Percentiles rank a stretch among this genome's conserved stretches.
These are phyloP conservation scores for Nipponacmea schrenckii DNA, from an alignment of 2,888 invertebrate genomes.

Conservation along the genomic window DNA sequence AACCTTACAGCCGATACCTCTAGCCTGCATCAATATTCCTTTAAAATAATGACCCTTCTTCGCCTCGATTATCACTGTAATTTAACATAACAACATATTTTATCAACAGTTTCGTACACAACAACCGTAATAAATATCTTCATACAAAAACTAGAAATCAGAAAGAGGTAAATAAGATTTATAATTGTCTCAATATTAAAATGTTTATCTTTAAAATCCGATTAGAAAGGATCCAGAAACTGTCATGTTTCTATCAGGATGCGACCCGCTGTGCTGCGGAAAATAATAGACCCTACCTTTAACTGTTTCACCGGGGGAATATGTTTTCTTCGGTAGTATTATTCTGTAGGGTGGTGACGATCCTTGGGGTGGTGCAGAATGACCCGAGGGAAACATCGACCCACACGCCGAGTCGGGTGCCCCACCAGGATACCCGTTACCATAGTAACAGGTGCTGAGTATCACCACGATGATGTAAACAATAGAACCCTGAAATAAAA, in stretches of 20 bases:
- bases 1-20: slow-evolving; percentile 29
- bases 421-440: slow-evolving; percentile 28
- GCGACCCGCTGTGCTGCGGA: background rate
- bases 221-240: background rate
- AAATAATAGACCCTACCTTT: slow-evolving; percentile 13
- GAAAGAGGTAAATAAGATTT: no score
- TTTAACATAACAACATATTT: no score
- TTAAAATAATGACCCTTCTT: slow-evolving; percentile 23
- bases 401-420: slow-evolving; percentile 28
- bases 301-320: slow-evolving; percentile 26
- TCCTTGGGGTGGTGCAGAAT: slow-evolving; percentile 19
- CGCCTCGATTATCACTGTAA: slow-evolving; percentile 24
- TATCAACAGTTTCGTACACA: no score
- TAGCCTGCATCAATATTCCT: slow-evolving; percentile 31
- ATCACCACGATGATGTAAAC: no score
- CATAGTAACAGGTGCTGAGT: no score
- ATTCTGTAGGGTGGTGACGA: slow-evolving; percentile 28
- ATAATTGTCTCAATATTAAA: no score
- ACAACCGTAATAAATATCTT: no score
- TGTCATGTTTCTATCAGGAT: no score
- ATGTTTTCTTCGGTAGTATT: slow-evolving; percentile 21
- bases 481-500: no score
- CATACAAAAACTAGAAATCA: no score
- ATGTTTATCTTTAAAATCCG: no score
- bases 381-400: slow-evolving; percentile 33